These are phyloP conservation scores for Phenganax marumi DNA, from an alignment of 92 coral and sea anemone genomes.

Conservation along the genomic window DNA sequence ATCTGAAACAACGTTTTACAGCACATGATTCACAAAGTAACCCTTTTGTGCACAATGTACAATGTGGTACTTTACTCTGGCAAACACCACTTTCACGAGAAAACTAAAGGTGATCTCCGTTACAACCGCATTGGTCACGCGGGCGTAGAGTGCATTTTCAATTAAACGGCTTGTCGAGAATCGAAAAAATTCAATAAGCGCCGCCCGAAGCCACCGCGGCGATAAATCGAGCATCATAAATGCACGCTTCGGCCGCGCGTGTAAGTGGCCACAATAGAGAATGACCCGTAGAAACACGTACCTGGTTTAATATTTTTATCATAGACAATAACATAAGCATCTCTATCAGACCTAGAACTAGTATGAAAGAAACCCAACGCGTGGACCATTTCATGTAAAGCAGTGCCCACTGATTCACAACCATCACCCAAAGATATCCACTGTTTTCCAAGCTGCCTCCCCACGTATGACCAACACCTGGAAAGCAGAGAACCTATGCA, in stretches of 20 bases:
- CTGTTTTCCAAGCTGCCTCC: conserved; percentile 61
- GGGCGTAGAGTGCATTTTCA: no score
- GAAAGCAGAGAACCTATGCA: neutral
- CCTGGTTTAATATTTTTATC: conserved; percentile 65
- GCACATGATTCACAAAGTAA: neutral
- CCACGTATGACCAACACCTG: conserved; percentile 88
- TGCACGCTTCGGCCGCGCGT: neutral
- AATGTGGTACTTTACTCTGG: neutral
- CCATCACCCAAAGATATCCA: conserved; percentile 73
- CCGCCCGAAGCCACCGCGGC: no score
- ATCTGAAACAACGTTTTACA: conserved; percentile 42
- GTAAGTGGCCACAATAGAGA: neutral
- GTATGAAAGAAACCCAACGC: conserved; percentile 93
- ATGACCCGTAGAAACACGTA: conserved; percentile 8
- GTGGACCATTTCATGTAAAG: conserved; percentile 83
- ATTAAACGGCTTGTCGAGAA: no score
- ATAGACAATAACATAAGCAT: conserved; percentile 72
- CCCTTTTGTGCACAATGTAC: neutral
- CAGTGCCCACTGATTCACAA: conserved; percentile 61
- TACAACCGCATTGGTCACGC: no score
- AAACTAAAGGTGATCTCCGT: no score
- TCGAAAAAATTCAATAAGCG: no score
- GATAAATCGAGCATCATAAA: neutral
- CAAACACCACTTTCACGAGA: no score
- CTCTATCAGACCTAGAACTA: conserved; percentile 90